Evolutionary conservation across 2,888 invertebrate species (phyloP), one percentile per base, ranked within the genome.

Genomic region (Cephus sareptanus): DNA sequence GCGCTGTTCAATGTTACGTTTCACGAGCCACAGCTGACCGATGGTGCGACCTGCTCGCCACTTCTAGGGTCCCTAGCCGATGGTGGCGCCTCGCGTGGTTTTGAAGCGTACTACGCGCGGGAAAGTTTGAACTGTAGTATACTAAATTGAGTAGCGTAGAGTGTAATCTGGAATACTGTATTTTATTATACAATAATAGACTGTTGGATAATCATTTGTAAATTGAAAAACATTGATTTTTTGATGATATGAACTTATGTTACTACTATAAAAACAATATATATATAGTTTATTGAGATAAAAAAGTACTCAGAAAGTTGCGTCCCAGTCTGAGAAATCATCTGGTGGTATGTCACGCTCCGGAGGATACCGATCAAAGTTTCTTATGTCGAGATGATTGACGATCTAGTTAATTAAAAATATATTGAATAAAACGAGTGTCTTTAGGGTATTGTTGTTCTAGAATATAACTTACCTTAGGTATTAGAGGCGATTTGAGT

Each of bases 251-350:
- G 9, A 56, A 23, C 6, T 56, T 56, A 56, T 23, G 23, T 23
- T 56, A 56, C 9, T 23, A 56, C 9, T 56, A 23, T 56, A 56
- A 6, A 56, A 23, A 56, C 9, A 56, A 56, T 56, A 56, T 9
- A 56, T 9, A 9, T 56, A 56, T 56, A 6, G 15, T 56, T 56
- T 56, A 56, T 56, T 56, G 56, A 56, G 56, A 23, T 23, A 23
- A 56, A 23, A 23, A 15, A 23, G 15, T 23, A 30, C n/a, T 93
- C 92, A 98, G 92, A 98, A 98, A 87, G 97, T 95, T 77, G 93
- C 92, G 90, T 98, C 98, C 97, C 98, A 98, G 68, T 97, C 97
- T 11, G 97, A 96, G 33, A 93, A 93, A 90, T 98, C 98, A 87
- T 96, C 96, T 0, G 96, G 96, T 0, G 97, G 97, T 79, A 95